phyloP scores from a whole-genome alignment of 2,797 vertebrate genomes.

The Galaxias olidus region DNA sequence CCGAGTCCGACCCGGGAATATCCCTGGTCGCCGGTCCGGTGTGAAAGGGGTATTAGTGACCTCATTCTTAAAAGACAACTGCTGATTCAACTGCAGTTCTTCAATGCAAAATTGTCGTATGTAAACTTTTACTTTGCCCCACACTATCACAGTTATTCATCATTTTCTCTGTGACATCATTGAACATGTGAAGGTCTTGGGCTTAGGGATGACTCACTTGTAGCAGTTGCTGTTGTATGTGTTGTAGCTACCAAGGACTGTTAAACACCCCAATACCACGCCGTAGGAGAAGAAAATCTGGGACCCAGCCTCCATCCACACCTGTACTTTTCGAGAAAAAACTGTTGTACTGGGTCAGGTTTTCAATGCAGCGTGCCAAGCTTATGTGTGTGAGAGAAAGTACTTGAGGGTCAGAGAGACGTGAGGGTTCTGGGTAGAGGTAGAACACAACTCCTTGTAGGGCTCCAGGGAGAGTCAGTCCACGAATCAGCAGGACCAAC shows the following conservation, averaged over 20 bases:
- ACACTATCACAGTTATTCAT: too few relatives aligned
- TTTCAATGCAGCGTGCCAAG: too few relatives aligned
- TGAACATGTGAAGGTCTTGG: too few relatives aligned
- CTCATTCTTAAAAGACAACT: too few relatives aligned
- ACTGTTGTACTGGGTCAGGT: neutral
- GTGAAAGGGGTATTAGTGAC: too few relatives aligned
- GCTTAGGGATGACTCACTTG: slow-evolving; percentile 48
- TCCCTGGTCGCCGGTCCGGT: too few relatives aligned
- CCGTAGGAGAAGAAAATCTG: slow-evolving; percentile 79
- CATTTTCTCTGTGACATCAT: too few relatives aligned
- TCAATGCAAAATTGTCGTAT: too few relatives aligned
- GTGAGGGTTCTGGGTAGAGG: slow-evolving; percentile 68
- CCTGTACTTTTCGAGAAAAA: slow-evolving; percentile 19
- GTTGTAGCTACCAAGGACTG: slow-evolving; percentile 76
- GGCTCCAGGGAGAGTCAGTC: slow-evolving; percentile 77
- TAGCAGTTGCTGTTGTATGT: slow-evolving; percentile 76
- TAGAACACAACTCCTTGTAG: slow-evolving; percentile 69
- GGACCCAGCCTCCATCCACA: slow-evolving; percentile 77
- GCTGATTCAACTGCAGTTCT: too few relatives aligned
- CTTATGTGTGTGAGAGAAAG: neutral
- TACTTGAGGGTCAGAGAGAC: slow-evolving; percentile 73
- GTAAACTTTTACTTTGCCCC: too few relatives aligned
- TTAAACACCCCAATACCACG: slow-evolving; percentile 63
- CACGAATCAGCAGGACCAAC: slow-evolving; percentile 70
- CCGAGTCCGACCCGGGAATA: too few relatives aligned